Evolutionary conservation across 30 jellyfish, hydroid and myxozoan species (phyloP).

Genomic region (Pelagia noctiluca): DNA sequence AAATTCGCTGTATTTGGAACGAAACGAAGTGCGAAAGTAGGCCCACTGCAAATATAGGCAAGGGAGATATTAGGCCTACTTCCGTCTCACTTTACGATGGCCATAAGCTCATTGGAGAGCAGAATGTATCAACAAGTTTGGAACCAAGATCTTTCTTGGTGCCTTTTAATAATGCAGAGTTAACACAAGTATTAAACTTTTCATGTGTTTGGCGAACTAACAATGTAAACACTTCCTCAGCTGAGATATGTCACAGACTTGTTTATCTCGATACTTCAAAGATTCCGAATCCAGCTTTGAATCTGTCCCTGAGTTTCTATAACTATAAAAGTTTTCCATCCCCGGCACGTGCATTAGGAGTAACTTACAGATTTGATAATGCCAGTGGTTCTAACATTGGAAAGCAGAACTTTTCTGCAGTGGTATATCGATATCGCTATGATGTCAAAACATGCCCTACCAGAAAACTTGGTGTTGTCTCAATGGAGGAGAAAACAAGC

Average conservation of each 20-base stretch:
- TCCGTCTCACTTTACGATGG: too few relatives aligned
- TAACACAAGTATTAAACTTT: not conserved
- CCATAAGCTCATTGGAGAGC: too few relatives aligned
- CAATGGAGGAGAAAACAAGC: not conserved
- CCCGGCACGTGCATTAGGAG: not conserved
- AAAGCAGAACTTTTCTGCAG: not conserved
- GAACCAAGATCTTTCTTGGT: too few relatives aligned
- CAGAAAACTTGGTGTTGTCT: not conserved
- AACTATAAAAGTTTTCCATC: not conserved
- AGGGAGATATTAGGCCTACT: too few relatives aligned
- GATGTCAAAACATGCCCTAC: not conserved
- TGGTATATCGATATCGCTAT: not conserved
- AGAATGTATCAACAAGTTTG: too few relatives aligned
- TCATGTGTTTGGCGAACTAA: not conserved
- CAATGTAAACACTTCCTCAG: not conserved
- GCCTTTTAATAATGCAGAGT: not conserved
- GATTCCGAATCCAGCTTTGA: not conserved
- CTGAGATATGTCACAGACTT: not conserved
- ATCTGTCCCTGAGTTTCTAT: not conserved
- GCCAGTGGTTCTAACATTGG: not conserved
- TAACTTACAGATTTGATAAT: not conserved
- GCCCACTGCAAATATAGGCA: too few relatives aligned
- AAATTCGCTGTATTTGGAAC: too few relatives aligned
- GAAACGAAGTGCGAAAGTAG: too few relatives aligned
- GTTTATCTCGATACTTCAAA: not conserved